These are phyloP conservation scores for Papilio aristodemus DNA, from an alignment of 1,140 invertebrate species.

Conservation along the genomic window DNA sequence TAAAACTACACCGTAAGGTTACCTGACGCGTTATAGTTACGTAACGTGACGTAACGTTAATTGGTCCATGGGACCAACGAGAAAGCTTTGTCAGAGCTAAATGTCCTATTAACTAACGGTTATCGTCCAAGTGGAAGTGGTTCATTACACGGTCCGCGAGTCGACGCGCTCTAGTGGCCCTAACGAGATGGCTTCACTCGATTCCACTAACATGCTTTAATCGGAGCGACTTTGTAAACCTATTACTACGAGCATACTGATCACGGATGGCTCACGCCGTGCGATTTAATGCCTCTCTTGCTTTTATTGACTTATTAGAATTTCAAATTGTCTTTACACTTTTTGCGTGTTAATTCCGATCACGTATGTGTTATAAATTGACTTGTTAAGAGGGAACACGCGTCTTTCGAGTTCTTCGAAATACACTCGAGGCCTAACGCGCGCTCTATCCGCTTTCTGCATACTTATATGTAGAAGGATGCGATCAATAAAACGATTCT, in stretches of 20 bases:
- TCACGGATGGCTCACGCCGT: background rate
- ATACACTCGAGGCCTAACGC: background rate
- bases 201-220: constrained; percentile 51
- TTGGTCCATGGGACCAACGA: constrained; percentile 54
- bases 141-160: constrained; percentile 70
- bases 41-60: constrained; percentile 53
- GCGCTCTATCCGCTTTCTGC: constrained; percentile 16
- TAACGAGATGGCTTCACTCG: constrained; percentile 63
- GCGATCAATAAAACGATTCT: background rate
- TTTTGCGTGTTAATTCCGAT: background rate
- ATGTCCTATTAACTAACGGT: constrained; percentile 72
- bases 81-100: constrained; percentile 67
- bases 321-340: constrained; percentile 3
- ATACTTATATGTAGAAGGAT: constrained; percentile 11
- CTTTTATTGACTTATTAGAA: constrained; percentile 13
- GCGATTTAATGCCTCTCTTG: background rate
- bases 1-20: background rate
- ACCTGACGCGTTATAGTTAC: constrained; percentile 35
- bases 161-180: constrained; percentile 64
- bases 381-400: constrained; percentile 1
- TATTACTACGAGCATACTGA: constrained; percentile 5
- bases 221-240: constrained; percentile 13
- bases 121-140: constrained; percentile 73
- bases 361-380: constrained; percentile 16
- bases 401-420: constrained; percentile 1